A percentile compares a stretch with the other conserved stretches of the same genome.
phyloP scores from a whole-genome alignment of 2,797 vertebrate genomes.

The Sebastes minor region DNA sequence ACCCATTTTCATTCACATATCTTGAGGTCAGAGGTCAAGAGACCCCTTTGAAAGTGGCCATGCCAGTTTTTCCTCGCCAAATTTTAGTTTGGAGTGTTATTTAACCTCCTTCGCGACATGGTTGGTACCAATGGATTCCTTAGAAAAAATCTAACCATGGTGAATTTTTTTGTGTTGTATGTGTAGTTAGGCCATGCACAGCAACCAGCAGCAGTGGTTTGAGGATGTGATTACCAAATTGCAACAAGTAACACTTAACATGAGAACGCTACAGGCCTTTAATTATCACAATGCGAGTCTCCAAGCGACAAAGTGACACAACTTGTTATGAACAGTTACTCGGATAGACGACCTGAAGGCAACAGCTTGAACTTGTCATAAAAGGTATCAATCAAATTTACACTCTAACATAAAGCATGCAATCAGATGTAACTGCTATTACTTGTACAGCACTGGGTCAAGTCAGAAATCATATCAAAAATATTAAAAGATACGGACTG shows the following conservation, averaged over 20 bases:
- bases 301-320: constrained; percentile 17
- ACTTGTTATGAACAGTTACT: constrained; percentile 7
- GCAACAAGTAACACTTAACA: constrained; percentile 10
- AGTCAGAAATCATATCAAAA: background rate
- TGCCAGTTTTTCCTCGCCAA: too few relatives aligned
- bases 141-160: too few relatives aligned
- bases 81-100: too few relatives aligned
- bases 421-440: background rate
- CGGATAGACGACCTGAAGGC: constrained; percentile 20
- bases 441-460: background rate
- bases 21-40: too few relatives aligned
- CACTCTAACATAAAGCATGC: background rate
- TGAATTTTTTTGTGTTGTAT: background rate
- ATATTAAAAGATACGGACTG: background rate
- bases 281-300: constrained; percentile 21
- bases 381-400: constrained; percentile 22
- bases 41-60: too few relatives aligned
- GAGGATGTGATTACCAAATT: constrained; percentile 4
- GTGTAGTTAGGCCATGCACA: background rate
- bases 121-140: too few relatives aligned
- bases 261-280: constrained; percentile 16
- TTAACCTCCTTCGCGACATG: too few relatives aligned
- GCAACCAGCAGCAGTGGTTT: background rate
- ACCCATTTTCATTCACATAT: too few relatives aligned
- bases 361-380: constrained; percentile 45